Conservation (phyloP, 1,140 invertebrate species). For the Drosophila arawakana region DNA sequence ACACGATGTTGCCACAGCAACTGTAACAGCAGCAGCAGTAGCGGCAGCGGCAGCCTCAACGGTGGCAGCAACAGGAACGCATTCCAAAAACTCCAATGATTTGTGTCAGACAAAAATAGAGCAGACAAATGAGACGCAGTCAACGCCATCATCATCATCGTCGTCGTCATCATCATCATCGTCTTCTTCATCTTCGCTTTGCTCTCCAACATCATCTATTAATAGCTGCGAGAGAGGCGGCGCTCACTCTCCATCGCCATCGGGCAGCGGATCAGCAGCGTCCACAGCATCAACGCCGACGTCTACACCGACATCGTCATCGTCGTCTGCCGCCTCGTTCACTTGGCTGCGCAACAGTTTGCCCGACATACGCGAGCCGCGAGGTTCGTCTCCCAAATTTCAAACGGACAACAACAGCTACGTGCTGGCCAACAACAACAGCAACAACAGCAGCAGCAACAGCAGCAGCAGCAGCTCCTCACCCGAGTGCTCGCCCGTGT, state of each 20-base stretch:
- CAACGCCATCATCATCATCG: slow-evolving; percentile 5
- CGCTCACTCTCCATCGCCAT: slow-evolving; percentile 62
- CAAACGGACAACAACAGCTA: slow-evolving; percentile 50
- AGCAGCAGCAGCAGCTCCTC: slow-evolving; percentile 29
- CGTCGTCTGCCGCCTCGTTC: slow-evolving; percentile 84
- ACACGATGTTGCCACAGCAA: slow-evolving; percentile 10
- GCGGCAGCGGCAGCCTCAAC: background rate
- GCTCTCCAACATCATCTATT: slow-evolving; percentile 64
- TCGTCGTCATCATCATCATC: slow-evolving; percentile 12
- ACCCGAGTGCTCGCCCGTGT: slow-evolving; percentile 19
- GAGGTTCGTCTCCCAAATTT: slow-evolving; percentile 53
- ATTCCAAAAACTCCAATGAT: slow-evolving; percentile 71
- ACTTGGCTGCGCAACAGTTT: slow-evolving; percentile 83
- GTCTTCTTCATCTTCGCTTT: slow-evolving; percentile 21
- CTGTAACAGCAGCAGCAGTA: background rate
- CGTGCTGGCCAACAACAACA: slow-evolving; percentile 58
- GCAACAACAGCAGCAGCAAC: slow-evolving; percentile 14
- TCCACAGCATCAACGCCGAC: slow-evolving; percentile 63
- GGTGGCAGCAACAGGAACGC: background rate
- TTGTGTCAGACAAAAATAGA: slow-evolving; percentile 81
- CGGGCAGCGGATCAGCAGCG: slow-evolving; percentile 33
- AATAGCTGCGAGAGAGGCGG: slow-evolving; percentile 74
- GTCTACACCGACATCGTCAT: slow-evolving; percentile 58
- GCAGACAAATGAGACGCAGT: slow-evolving; percentile 27
- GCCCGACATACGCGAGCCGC: slow-evolving; percentile 79